Base-by-base conservation (phyloP, 2,797 vertebrate genomes). In the Premnoplex brunnescens region DNA sequence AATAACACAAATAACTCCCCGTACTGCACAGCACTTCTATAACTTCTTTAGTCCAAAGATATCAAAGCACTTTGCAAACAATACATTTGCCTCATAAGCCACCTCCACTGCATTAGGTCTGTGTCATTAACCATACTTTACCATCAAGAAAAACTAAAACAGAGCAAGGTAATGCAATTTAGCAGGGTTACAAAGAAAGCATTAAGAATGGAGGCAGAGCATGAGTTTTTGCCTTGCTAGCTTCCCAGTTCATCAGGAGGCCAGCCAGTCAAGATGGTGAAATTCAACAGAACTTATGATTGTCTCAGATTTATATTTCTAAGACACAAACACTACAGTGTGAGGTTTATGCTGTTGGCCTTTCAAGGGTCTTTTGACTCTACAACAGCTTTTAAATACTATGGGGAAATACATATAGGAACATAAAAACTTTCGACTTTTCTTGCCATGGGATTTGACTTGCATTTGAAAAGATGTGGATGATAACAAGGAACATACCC, bases 271-370 rank as follows among this genome's bases (percentile, higher is more conserved):
- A n/a, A 81, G 58, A 51, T 4, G 12, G 48, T 26, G 16, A 83
- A 85, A 91, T 68, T 68, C 72, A 85, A 28, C 18, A 73, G 37
- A 76, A 52, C 28, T 75, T 52, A 75, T 12, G 26, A 52, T 55
- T 62, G 30, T 16, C 24, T 60, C 22, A 82, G 46, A 52, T 52
- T 58, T 84, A 12, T 10, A 26, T 54, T 73, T 85, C n/a, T 74
- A 52, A 66, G 7, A 15, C 14, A 36, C 13, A 87, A 84, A 82
- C 48, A 37, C 16, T 54, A 12, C 0, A 0, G 9, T 8, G 22
- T 32, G 14, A 52, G 30, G 21, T 66, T 84, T 63, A 78, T 28
- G 26, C 55, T 88, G 34, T 0, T 28, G 37, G 43, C 19, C 30
- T 76, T 68, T 60, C 69, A 72, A 44, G 39, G 32, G 12, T 72